phyloP scores from a whole-genome alignment of 2,113 vertebrate species.

The Calyptomena viridis region DNA sequence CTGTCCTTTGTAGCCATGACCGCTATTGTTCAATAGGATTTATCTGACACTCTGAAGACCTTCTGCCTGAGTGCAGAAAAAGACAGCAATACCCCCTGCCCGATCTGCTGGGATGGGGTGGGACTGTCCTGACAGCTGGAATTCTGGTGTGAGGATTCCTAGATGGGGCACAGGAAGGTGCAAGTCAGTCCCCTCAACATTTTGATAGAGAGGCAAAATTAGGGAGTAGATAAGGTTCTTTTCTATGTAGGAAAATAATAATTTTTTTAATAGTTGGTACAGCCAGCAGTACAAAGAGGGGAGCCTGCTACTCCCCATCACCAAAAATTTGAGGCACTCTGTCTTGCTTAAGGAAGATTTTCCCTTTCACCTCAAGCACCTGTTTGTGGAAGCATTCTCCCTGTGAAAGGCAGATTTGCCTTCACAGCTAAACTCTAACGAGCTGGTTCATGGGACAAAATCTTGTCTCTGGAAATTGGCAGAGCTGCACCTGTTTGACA shows the following conservation, averaged over 20 bases:
- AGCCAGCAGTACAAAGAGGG: background rate
- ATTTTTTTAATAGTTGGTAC: background rate
- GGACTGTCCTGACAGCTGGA: background rate
- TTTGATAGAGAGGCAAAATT: background rate
- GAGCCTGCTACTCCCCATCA: background rate
- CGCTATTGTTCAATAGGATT: background rate
- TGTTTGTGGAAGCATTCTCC: background rate
- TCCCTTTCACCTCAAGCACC: background rate
- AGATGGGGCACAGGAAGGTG: background rate
- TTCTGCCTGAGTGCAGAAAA: background rate
- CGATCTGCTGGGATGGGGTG: background rate
- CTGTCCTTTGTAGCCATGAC: background rate
- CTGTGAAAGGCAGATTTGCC: background rate
- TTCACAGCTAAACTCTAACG: background rate
- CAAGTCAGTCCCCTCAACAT: background rate
- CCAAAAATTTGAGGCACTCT: background rate
- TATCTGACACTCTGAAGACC: background rate
- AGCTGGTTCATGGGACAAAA: background rate
- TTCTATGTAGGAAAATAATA: background rate
- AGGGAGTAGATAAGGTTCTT: background rate
- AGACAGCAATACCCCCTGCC: background rate
- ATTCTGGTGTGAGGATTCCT: background rate
- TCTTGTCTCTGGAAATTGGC: background rate
- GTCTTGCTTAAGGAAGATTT: background rate
- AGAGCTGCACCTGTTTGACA: background rate